Evolutionary conservation across 2,797 vertebrate genomes (phyloP).

Genomic region (Danio albolineatus): DNA sequence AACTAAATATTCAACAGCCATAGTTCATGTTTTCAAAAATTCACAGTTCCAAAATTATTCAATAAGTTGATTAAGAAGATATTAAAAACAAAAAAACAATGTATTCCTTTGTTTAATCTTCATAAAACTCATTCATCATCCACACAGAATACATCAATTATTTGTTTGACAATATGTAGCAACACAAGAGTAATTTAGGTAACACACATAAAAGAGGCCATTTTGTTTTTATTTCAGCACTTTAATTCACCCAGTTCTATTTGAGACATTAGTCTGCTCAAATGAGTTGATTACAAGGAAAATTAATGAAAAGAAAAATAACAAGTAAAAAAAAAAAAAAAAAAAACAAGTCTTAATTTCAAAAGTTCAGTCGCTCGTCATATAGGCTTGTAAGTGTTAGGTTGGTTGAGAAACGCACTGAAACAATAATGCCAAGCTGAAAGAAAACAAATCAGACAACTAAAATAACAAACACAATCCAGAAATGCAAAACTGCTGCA

Average conservation of each 20-base stretch:
- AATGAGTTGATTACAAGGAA: slow-evolving; percentile 29
- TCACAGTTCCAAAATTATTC: background rate
- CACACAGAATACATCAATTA: too few relatives aligned
- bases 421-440: background rate
- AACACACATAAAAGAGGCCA: background rate
- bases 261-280: background rate
- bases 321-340: background rate
- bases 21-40: background rate
- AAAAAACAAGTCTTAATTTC: background rate
- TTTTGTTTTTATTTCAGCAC: background rate
- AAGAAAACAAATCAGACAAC: background rate
- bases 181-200: too few relatives aligned
- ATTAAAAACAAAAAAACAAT: too few relatives aligned
- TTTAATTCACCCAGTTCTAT: slow-evolving; percentile 48
- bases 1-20: too few relatives aligned
- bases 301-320: slow-evolving; percentile 1
- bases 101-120: too few relatives aligned
- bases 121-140: too few relatives aligned
- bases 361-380: background rate
- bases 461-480: background rate
- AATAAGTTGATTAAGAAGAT: background rate
- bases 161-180: too few relatives aligned
- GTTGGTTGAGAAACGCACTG: background rate
- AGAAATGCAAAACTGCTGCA: background rate
- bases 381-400: background rate